These are phyloP conservation scores for Dicrostonyx torquatus DNA, from an alignment of 2,797 vertebrate genomes.

Conservation along the genomic window DNA sequence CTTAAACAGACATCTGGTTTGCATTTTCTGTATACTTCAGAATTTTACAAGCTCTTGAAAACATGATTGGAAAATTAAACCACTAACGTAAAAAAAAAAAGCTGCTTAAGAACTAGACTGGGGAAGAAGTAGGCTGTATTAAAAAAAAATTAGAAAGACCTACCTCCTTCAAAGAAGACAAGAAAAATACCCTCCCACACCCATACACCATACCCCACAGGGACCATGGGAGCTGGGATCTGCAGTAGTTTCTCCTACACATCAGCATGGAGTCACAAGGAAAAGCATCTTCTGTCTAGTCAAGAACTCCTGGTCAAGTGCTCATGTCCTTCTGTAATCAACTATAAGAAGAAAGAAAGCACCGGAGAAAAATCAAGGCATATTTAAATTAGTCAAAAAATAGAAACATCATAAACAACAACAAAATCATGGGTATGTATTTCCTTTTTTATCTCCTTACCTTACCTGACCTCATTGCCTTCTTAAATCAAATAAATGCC, in stretches of 20 bases:
- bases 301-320: not conserved
- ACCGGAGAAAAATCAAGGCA: not conserved
- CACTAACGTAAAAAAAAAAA: not conserved
- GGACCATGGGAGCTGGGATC: rapidly evolving
- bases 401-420: not conserved
- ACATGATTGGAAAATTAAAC: constrained; percentile 70
- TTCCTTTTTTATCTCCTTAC: not conserved
- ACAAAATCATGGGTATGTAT: not conserved
- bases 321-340: not conserved
- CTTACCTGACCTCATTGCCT: not conserved
- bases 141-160: not conserved
- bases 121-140: not conserved
- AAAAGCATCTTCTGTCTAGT: not conserved
- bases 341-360: not conserved
- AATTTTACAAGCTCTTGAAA: constrained; percentile 71
- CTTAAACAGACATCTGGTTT: constrained; percentile 71
- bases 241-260: rapidly evolving
- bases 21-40: constrained; percentile 69
- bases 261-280: not conserved
- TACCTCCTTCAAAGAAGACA: not conserved
- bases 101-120: constrained; percentile 19
- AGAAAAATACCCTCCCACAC: not conserved
- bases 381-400: not conserved
- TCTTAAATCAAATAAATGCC: not conserved
- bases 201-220: rapidly evolving